Evolutionary conservation across 2,113 vertebrate genomes (phyloP), one percentile per base, ranked within the genome.

Genomic region (Entelurus aequoreus): DNA sequence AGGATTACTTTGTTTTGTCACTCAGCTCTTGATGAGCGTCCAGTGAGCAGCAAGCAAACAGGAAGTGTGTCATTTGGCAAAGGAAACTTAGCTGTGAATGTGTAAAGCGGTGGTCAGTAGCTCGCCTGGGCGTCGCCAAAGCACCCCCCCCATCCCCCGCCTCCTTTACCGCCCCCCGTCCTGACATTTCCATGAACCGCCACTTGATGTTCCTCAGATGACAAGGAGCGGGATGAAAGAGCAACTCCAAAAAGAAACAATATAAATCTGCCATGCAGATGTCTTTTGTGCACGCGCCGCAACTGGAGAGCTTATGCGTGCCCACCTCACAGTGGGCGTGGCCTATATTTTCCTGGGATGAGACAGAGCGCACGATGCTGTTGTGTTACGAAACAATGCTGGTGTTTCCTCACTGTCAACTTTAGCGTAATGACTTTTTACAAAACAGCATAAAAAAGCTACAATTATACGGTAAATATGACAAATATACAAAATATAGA

Each of bases 261-360:
- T 61, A 47, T 59, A 81, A 79, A 79, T 88, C 80, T 86, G 86
- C 44, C 12, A 4, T 47, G 60, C 86, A 87, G 79, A 88, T 86
- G 84, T 85, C 59, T 67, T 51, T 52, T 46, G 35, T 57, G 55
- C 55, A 16, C 21, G 54, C 40, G n/a, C 40, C 3, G 40, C 38
- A 11, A 44, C 38, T 44, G 11, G 11, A 57, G 40, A 40, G 19
- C 10, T 15, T 37, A 15, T 8, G 35, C 36, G 1, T 8, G 37
- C 36, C 54, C 37, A 5, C 37, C 37, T 10, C 11, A 19, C 19
- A 19, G 9, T 46, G 42, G 42, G 42, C 42, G 42, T 46, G 42
- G 42, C 42, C 53, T 14, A 5, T 35, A 44, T 19, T 57, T 44
- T 16, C 11, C 16, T 40, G 21, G 55, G 16, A 57, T 44, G 35